Base-by-base conservation (phyloP, 1,140 invertebrate species). In the Papilio aristodemus region DNA sequence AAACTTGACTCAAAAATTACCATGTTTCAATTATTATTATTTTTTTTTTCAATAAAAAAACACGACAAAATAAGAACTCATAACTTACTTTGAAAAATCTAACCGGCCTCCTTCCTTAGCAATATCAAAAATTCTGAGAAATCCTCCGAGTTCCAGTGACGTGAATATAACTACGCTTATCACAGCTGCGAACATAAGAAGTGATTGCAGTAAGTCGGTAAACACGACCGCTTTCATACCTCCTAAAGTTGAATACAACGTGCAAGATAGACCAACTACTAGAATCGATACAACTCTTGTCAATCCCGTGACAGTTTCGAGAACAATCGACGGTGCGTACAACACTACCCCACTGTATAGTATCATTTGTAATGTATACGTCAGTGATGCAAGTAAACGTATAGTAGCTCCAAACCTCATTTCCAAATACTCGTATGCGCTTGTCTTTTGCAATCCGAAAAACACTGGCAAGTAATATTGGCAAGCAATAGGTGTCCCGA, bases 211-310 rank as follows among this genome's bases (percentile, higher is more conserved):
- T 0, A 97, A 95, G 87, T 99, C 98, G 0, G 97, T 97, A 93
- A 97, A 97, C 74, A 99, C 95, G 0, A 98, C 97, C 6, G 97
- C 97, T 90, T 98, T 98, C 94, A 99, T 97, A 0, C 97, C 97
- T 46, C 97, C 97, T 93, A 98, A 87, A 6, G 96, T 96, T 0
- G 97, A 97, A 86, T 99, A 99, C 81, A 98, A 97, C 10, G 98
- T 98, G 87, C 97, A 98, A 0, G 97, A 96, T 58, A 97, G 84
- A 76, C 98, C 98, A 25, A 98, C 95, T 6, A 94, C 93, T 37
- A 97, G 80, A 66, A 99, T 97, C 5, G 97, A 95, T 60, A 93
- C 87, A 63, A 94, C 91, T 87, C 94, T 94, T 32, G 94, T 94
- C 7, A 97, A 82, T 11, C 95, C 95, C 8, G 96, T 97, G 39